Evolutionary conservation across 1,140 invertebrate genomes (phyloP), one percentile per base, ranked within the genome.

Genomic region (Diorhabda carinulata): DNA sequence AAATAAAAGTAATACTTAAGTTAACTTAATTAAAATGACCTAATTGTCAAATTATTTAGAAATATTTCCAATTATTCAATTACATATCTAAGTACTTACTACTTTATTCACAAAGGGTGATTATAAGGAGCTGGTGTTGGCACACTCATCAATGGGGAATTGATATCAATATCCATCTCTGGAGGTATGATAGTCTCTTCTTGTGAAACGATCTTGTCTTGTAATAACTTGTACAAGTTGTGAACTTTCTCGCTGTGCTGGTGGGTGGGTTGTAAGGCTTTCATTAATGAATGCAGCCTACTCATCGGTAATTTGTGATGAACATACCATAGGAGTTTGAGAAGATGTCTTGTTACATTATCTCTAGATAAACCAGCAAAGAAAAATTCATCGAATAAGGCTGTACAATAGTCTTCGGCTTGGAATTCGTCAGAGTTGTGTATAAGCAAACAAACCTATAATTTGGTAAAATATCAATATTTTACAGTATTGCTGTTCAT

Each of bases 361-460:
- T 98, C 95, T 69, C 91, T 87, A 4, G 88, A 88, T 47, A 97
- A 85, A 0, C 92, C 92, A 59, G 94, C 92, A 81, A 96, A 93
- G 73, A 98, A 94, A 79, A 98, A 98, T 81, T 98, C 96, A 83
- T 98, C 96, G 85, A 98, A 98, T 10, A 98, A 88, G 1, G 94
- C 93, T 2, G 94, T 96, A 82, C 95, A 98, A 78, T 98, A 98
- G 72, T 97, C 95, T 84, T 97, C 95, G 4, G 92, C 90, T 70
- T 90, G 85, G 81, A 98, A 98, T 81, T 98, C 96, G 73, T 98
- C 96, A 2, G 89, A 87, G 85, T 97, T 90, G 61, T 92, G 90
- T 73, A 97, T 92, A 1, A 98, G 84, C 56, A 94, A 80, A 2
- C 92, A 90, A n/a, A 97, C 88, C 88, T 90, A 72, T 3, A 78